A percentile compares a stretch with the other conserved stretches of the same genome.
Evolutionary conservation across 2,797 vertebrate species (phyloP).

Genomic region (Myotis vivesi): DNA sequence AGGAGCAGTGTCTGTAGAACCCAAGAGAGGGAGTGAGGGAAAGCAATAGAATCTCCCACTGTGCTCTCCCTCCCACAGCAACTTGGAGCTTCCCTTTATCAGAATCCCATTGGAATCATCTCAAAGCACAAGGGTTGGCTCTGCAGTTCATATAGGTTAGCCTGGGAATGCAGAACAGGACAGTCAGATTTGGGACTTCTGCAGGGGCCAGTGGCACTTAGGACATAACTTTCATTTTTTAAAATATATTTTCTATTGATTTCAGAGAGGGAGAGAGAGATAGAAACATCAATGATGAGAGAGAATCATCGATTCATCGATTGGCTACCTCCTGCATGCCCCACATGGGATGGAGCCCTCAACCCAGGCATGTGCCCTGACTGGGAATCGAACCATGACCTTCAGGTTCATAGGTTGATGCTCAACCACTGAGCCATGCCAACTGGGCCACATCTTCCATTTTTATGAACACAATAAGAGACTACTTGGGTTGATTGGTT

Average conservation of each 20-base stretch:
- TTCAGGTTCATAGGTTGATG: background rate
- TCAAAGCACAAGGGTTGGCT: background rate
- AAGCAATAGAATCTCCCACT: rapidly evolving
- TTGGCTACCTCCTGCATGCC: background rate
- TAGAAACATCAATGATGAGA: background rate
- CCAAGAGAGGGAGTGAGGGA: background rate
- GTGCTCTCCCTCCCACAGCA: background rate
- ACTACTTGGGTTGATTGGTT: background rate
- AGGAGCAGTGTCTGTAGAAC: too few species aligned
- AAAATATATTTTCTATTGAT: too few species aligned
- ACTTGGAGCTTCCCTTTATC: background rate
- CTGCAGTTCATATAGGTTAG: too few species aligned
- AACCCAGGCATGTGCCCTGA: background rate
- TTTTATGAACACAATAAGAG: rapidly evolving
- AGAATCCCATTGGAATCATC: background rate
- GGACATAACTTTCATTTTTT: background rate
- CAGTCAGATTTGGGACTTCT: background rate
- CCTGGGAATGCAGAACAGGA: background rate
- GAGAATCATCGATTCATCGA: background rate
- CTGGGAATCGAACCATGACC: background rate
- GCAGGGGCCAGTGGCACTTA: background rate
- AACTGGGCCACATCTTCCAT: background rate
- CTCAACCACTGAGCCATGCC: background rate
- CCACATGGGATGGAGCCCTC: background rate
- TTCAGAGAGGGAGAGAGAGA: too few species aligned